phyloP scores from a whole-genome alignment of 2,888 invertebrate species.

The Metalampra italica region DNA sequence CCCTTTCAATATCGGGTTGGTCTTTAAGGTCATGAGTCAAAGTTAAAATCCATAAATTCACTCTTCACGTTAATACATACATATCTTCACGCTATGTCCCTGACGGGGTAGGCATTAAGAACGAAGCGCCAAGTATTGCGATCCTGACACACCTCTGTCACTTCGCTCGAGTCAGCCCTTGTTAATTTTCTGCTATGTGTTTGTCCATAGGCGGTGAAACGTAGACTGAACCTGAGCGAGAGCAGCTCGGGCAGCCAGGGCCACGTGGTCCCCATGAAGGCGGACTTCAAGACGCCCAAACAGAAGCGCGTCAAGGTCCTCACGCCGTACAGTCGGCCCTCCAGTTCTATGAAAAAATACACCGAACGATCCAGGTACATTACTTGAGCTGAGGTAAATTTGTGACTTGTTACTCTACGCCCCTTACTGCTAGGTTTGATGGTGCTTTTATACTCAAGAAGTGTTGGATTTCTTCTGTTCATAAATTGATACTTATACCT shows the following conservation, averaged over 20 bases:
- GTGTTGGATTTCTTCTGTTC: too few species aligned
- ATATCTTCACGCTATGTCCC: too few species aligned
- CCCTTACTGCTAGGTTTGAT: neutral
- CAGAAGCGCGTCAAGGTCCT: constrained; percentile 76
- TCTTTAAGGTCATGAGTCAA: too few species aligned
- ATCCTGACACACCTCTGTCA: too few species aligned
- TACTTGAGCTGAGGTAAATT: constrained; percentile 43
- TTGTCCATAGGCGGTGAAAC: constrained; percentile 83
- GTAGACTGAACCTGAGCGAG: constrained; percentile 87
- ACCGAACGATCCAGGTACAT: constrained; percentile 74
- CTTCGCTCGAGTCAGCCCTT: too few species aligned
- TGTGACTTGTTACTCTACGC: constrained; percentile 7
- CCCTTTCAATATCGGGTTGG: too few species aligned
- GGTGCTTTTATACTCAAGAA: neutral
- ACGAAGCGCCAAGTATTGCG: too few species aligned
- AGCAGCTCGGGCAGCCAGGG: constrained; percentile 78
- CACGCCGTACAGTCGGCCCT: constrained; percentile 71
- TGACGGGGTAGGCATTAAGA: too few species aligned
- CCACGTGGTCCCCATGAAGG: constrained; percentile 80
- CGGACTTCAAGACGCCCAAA: constrained; percentile 82
- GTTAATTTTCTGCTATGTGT: too few species aligned
- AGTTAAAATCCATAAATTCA: too few species aligned
- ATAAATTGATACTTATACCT: too few species aligned
- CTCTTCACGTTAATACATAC: too few species aligned
- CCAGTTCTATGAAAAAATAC: constrained; percentile 77